Evolutionary conservation across 2,797 vertebrate genomes (phyloP).

Genomic region (Tokudaia muenninki): DNA sequence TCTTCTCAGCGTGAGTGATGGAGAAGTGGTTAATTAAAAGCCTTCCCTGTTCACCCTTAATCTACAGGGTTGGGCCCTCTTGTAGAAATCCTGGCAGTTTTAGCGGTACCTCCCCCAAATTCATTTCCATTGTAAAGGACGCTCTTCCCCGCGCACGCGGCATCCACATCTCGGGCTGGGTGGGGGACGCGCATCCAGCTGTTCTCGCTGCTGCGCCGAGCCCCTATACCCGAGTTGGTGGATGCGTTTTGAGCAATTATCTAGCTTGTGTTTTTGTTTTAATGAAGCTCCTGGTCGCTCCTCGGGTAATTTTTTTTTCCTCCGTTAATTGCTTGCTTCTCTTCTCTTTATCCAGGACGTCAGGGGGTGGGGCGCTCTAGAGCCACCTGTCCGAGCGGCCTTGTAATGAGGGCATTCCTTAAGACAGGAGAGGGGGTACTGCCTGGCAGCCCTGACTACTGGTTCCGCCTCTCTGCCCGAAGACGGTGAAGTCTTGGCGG

Average conservation of each 20-base stretch:
- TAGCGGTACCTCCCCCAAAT: neutral
- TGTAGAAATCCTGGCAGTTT: neutral
- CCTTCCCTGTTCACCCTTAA: neutral
- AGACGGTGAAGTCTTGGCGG: neutral
- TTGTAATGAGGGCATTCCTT: accelerated
- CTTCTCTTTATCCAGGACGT: constrained; percentile 29
- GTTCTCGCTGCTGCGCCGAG: constrained; percentile 10
- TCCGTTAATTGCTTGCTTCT: constrained; percentile 66
- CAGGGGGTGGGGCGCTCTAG: neutral
- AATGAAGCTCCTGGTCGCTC: constrained; percentile 67
- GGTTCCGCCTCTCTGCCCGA: constrained; percentile 72
- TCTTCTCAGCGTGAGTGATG: neutral
- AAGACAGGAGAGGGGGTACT: constrained; percentile 19
- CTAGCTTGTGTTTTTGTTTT: constrained; percentile 73
- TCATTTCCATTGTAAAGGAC: constrained; percentile 63
- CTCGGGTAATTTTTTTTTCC: constrained; percentile 67
- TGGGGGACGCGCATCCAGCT: constrained; percentile 63
- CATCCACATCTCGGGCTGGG: neutral
- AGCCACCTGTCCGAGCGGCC: neutral
- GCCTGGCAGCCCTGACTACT: constrained; percentile 45
- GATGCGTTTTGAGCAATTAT: constrained; percentile 53
- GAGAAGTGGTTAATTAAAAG: neutral
- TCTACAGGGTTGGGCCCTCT: neutral
- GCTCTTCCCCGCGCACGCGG: neutral
- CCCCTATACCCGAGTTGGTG: constrained; percentile 22